Evolutionary conservation across 2,888 invertebrate genomes (phyloP).

Genomic region (Trachelus tabidus): DNA sequence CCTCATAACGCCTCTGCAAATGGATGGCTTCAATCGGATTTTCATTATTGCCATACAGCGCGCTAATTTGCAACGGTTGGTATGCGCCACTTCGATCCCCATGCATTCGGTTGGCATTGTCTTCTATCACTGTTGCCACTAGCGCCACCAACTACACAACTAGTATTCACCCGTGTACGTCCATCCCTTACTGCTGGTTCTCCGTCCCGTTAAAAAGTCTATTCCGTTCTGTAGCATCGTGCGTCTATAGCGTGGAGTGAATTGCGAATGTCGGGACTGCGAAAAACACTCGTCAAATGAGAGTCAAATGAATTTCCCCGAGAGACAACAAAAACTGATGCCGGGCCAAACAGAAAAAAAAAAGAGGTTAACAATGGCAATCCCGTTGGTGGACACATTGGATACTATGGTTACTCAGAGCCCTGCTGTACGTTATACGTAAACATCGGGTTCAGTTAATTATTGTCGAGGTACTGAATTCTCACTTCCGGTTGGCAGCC

Average conservation of each 20-base stretch:
- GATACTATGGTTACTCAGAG: not conserved
- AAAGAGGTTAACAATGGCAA: not conserved
- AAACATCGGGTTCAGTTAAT: not conserved
- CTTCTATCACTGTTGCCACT: not conserved
- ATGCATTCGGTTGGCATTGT: not conserved
- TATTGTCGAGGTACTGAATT: constrained; percentile 7
- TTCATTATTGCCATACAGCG: constrained; percentile 55
- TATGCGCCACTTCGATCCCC: not conserved
- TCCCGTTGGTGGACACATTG: not conserved
- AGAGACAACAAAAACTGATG: not conserved
- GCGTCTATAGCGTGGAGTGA: not conserved
- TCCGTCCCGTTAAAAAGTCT: not conserved
- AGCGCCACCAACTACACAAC: not conserved
- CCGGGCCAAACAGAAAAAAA: not conserved
- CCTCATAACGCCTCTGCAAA: constrained; percentile 44
- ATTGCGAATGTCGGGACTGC: not conserved
- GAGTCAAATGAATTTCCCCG: not conserved
- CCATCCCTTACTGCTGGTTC: not conserved
- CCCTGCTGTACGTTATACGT: not conserved
- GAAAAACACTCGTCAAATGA: not conserved
- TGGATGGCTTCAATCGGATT: constrained; percentile 56
- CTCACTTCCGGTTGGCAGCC: constrained; percentile 21
- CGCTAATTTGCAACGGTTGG: constrained; percentile 51
- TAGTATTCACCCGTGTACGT: not conserved
- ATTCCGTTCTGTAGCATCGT: not conserved